phyloP scores from a whole-genome alignment of 1,140 invertebrate genomes.

The Euwallacea fornicatus region DNA sequence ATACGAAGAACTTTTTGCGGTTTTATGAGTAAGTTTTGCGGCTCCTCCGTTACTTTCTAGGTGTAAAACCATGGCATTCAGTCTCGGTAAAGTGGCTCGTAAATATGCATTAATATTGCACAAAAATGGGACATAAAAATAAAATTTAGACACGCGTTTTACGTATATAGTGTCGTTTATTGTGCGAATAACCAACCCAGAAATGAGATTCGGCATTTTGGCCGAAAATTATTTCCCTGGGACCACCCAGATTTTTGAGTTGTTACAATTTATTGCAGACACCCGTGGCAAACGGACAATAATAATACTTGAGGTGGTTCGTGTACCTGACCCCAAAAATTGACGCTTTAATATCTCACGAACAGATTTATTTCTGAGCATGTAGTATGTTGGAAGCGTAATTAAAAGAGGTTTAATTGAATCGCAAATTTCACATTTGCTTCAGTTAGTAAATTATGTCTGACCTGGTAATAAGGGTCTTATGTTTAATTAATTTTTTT shows the following conservation, averaged over 20 bases:
- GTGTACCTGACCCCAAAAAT: slow-evolving; percentile 3
- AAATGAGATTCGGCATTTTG: slow-evolving; percentile 1
- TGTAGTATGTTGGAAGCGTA: background rate
- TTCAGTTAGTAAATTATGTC: too few relatives aligned
- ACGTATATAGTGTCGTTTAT: slow-evolving; percentile 10
- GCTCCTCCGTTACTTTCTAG: too few relatives aligned
- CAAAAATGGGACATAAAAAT: slow-evolving; percentile 7
- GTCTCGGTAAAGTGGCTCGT: background rate
- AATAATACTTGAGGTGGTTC: slow-evolving; percentile 5
- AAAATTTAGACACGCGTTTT: slow-evolving; percentile 5
- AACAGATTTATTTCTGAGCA: slow-evolving; percentile 2
- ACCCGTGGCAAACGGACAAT: background rate
- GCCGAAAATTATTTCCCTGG: slow-evolving; percentile 1
- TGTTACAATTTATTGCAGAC: slow-evolving; percentile 13
- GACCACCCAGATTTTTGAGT: slow-evolving; percentile 12
- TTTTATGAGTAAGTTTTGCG: too few relatives aligned
- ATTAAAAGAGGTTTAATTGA: slow-evolving; percentile 11
- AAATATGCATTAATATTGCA: slow-evolving; percentile 10
- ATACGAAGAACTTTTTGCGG: too few relatives aligned
- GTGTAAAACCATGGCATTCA: too few relatives aligned
- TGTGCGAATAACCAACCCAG: background rate
- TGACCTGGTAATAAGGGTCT: too few relatives aligned
- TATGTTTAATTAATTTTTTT: too few relatives aligned
- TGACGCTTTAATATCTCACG: slow-evolving; percentile 1
- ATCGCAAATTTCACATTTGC: background rate